Evolutionary conservation across 2,888 invertebrate genomes (phyloP), one percentile per base, ranked within the genome.

Genomic region (Catocala sponsa): DNA sequence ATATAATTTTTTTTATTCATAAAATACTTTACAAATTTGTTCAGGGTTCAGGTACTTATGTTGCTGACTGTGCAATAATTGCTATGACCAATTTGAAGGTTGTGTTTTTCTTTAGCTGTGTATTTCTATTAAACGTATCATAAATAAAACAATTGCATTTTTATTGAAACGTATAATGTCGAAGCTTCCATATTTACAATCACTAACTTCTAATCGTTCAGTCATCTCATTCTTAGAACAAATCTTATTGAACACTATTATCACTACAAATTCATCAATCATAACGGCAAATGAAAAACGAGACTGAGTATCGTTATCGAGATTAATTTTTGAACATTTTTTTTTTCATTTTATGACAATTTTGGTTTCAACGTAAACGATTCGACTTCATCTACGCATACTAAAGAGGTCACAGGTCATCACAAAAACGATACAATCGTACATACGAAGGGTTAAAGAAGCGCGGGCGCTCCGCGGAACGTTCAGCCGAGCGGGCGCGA

Each of bases 131-230:
- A 71, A 74, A 64, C 66, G 67, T 54, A 56, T 61, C 57, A 71
- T 49, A 65, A 90, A 89, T 88, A 76, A 91, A 92, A 91, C 88
- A 78, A 90, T 68, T 55, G 55, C 66, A 59, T 70, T 80, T 87
- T 91, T 91, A 92, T 87, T 92, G 87, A 94, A 92, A 92, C 88
- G 88, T 92, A 92, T 92, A 93, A 91, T 92, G 91, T 92, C 89
- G 92, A 94, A 94, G 94, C 92, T 89, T 88, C 85, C 88, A 82
- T 94, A 94, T 94, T 91, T 94, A 94, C 93, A 94, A 91, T 91
- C 88, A 90, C 91, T 93, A 94, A 90, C 83, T 83, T 86, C 92
- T 92, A 91, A 88, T 88, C 93, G 88, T 91, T 94, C 93, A 93
- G 93, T 94, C 93, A 91, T 92, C 89, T 86, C 88, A 86, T 89